Evolutionary conservation across 2,113 vertebrate species (phyloP).

Genomic region (Motacilla tschutschensis): DNA sequence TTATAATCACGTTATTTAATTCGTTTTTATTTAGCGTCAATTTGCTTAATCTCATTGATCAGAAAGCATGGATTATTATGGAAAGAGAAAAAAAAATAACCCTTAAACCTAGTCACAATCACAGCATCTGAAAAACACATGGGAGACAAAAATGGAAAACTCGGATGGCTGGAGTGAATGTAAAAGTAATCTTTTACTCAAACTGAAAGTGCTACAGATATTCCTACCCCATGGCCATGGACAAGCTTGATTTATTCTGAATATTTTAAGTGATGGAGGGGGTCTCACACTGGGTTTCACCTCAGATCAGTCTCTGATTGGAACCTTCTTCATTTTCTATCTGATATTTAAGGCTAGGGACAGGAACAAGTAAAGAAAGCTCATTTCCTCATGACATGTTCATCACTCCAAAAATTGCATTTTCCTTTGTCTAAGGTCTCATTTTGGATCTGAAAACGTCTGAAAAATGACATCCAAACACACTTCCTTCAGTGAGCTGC

Average conservation of each 20-base stretch:
- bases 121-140: not conserved
- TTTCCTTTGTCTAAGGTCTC: not conserved
- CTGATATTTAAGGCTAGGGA: not conserved
- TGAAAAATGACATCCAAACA: not conserved
- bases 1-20: conserved; percentile 23
- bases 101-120: not conserved
- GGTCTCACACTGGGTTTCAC: not conserved
- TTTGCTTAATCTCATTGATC: not conserved
- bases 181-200: not conserved
- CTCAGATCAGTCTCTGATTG: not conserved
- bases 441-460: not conserved
- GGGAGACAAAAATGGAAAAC: not conserved
- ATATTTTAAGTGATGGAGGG: not conserved
- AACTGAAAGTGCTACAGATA: not conserved
- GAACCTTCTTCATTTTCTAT: not conserved
- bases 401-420: not conserved
- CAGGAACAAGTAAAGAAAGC: not conserved
- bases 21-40: conserved; percentile 5
- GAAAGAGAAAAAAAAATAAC: not conserved
- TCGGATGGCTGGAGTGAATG: not conserved
- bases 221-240: not conserved
- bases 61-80: not conserved
- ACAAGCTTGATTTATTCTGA: not conserved
- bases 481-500: not conserved
- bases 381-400: not conserved